Conservation (phyloP, 2,888 invertebrate genomes). For the Tupiocoris notatus region DNA sequence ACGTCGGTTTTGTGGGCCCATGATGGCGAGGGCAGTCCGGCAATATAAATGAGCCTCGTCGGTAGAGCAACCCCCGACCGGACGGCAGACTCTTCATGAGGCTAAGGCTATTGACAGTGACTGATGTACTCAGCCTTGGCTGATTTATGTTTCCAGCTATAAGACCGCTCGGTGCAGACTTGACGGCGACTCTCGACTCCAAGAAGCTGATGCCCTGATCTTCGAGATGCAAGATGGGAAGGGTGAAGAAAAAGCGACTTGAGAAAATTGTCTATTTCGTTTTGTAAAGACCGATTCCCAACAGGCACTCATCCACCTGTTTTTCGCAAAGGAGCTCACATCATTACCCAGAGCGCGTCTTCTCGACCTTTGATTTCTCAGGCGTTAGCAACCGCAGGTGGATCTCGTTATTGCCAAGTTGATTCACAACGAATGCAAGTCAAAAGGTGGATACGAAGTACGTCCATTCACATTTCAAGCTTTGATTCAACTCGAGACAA, state of each 20-base stretch:
- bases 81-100: not conserved
- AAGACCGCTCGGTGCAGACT: not conserved
- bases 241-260: not conserved
- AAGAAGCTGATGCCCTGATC: not conserved
- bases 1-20: not conserved
- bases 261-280: constrained; percentile 25
- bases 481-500: constrained; percentile 28
- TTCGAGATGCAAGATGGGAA: too few species aligned
- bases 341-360: constrained; percentile 30
- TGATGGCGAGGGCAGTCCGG: not conserved
- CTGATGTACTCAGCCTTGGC: constrained; percentile 36
- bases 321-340: constrained; percentile 26
- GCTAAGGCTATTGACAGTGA: constrained; percentile 21
- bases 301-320: constrained; percentile 26
- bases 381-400: constrained; percentile 21
- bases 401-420: constrained; percentile 36
- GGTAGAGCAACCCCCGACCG: not conserved
- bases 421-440: not conserved
- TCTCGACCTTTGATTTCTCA: not conserved
- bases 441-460: not conserved
- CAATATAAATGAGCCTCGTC: constrained; percentile 36
- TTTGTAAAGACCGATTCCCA: constrained; percentile 7
- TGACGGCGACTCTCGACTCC: not conserved
- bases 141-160: constrained; percentile 31
- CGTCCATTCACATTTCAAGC: constrained; percentile 32